phyloP scores from a whole-genome alignment of 2,113 vertebrate species.

The Elephas maximus region DNA sequence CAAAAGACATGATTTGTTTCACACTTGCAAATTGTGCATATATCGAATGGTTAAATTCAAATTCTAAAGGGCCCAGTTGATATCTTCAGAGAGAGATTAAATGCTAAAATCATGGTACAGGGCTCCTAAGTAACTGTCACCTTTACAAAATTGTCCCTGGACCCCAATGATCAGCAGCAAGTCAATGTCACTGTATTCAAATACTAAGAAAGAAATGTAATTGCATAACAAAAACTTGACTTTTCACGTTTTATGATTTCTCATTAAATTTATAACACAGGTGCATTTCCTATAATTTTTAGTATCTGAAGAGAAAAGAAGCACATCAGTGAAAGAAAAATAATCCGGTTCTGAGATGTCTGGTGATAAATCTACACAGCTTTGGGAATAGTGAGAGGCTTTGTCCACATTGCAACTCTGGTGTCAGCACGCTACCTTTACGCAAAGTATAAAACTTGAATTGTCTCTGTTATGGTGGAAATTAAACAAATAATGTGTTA shows the following conservation, averaged over 20 bases:
- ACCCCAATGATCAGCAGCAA: background rate
- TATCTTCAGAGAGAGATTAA: conserved; percentile 11
- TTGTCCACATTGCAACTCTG: background rate
- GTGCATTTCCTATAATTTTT: conserved; percentile 54
- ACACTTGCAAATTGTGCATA: background rate
- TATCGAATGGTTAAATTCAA: conserved; percentile 15
- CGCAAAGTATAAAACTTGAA: background rate
- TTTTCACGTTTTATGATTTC: conserved; percentile 65
- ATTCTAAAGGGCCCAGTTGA: conserved; percentile 16
- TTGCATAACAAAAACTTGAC: conserved; percentile 53
- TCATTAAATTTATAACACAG: conserved; percentile 53
- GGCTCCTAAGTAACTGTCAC: conserved; percentile 40
- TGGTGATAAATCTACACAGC: background rate
- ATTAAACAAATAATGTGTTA: background rate
- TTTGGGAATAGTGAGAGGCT: background rate
- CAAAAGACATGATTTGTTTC: conserved; percentile 33
- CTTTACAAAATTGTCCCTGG: conserved; percentile 40
- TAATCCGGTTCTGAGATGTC: conserved; percentile 24
- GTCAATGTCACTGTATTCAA: conserved; percentile 48
- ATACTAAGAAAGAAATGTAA: conserved; percentile 35
- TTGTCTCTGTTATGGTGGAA: background rate
- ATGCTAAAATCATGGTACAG: conserved; percentile 1
- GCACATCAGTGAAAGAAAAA: conserved; percentile 10
- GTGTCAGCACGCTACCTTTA: background rate
- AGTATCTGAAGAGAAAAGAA: conserved; percentile 39